Conservation (phyloP, 2,888 invertebrate genomes). For the Clepsis dumicolana region DNA sequence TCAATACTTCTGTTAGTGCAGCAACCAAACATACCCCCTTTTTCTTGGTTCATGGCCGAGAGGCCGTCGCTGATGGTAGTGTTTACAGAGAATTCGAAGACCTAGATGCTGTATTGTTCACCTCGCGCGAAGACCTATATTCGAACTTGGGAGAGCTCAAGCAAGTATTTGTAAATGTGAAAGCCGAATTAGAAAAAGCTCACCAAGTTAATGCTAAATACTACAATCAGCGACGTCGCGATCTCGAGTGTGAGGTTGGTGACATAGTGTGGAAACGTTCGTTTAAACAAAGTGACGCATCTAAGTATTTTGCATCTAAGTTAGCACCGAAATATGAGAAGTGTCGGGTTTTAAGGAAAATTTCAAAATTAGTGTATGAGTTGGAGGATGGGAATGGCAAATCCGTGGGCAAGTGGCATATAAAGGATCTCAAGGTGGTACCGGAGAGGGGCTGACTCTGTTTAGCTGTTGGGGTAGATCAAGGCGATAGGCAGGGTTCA, state of each 20-base stretch:
- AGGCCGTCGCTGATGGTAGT: background rate
- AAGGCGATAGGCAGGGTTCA: no score
- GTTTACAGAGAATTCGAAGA: background rate
- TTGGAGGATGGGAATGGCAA: background rate
- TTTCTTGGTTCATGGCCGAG: background rate
- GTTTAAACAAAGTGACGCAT: background rate
- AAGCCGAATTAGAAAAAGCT: background rate
- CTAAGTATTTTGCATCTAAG: background rate
- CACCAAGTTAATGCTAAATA: background rate
- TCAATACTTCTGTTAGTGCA: background rate
- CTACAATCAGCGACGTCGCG: background rate
- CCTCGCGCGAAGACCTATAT: background rate
- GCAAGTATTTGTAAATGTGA: background rate
- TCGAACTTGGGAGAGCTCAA: background rate
- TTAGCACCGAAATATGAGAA: background rate
- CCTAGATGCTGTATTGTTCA: background rate
- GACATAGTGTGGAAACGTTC: background rate
- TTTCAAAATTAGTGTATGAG: background rate
- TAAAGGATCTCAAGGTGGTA: background rate
- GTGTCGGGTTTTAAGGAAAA: background rate
- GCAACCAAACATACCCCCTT: background rate
- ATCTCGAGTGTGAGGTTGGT: background rate
- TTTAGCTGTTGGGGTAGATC: background rate
- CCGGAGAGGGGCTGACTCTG: conserved; percentile 3
- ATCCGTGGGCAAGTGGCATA: background rate